phyloP scores from a whole-genome alignment of 92 coral and sea anemone species.

The Umimayanthus kanabou region DNA sequence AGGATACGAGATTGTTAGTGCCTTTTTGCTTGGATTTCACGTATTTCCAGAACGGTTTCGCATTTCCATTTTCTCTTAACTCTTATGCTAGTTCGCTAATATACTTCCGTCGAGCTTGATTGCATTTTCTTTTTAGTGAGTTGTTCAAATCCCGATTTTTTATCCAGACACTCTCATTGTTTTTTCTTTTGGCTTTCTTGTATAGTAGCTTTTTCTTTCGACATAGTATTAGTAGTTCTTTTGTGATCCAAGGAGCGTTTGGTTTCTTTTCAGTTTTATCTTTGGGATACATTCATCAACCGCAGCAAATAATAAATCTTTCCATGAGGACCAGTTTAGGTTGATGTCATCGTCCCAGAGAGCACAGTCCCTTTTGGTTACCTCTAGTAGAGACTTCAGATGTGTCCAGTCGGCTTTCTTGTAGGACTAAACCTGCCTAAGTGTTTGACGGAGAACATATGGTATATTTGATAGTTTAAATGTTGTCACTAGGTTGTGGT shows the following conservation, averaged over 20 bases:
- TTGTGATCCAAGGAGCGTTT: slow-evolving; percentile 59
- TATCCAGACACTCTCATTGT: slow-evolving; percentile 24
- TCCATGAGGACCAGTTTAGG: slow-evolving; percentile 50
- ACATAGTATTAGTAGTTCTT: slow-evolving; percentile 47
- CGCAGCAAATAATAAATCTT: slow-evolving; percentile 49
- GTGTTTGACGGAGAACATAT: background rate
- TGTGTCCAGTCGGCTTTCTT: slow-evolving; percentile 56
- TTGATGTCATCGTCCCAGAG: slow-evolving; percentile 41
- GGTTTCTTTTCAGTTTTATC: slow-evolving; percentile 34
- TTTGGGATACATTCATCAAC: slow-evolving; percentile 59
- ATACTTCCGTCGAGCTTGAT: slow-evolving; percentile 34
- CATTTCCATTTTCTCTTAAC: slow-evolving; percentile 23
- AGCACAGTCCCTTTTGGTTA: slow-evolving; percentile 46
- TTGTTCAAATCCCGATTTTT: slow-evolving; percentile 38
- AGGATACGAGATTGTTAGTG: slow-evolving; percentile 49
- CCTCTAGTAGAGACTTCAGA: slow-evolving; percentile 24
- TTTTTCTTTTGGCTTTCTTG: slow-evolving; percentile 44
- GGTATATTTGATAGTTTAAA: background rate
- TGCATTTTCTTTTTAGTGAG: slow-evolving; percentile 37
- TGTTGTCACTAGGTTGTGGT: slow-evolving; percentile 35
- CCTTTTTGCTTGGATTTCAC: slow-evolving; percentile 50
- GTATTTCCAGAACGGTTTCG: slow-evolving; percentile 35
- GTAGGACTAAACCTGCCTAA: slow-evolving; percentile 9
- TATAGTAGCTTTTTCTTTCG: slow-evolving; percentile 50
- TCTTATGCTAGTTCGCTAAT: slow-evolving; percentile 32